A percentile compares a stretch with the other conserved stretches of the same genome.
Conservation (phyloP, 2,888 invertebrate genomes). For the Scaptomyza polygonia region DNA sequence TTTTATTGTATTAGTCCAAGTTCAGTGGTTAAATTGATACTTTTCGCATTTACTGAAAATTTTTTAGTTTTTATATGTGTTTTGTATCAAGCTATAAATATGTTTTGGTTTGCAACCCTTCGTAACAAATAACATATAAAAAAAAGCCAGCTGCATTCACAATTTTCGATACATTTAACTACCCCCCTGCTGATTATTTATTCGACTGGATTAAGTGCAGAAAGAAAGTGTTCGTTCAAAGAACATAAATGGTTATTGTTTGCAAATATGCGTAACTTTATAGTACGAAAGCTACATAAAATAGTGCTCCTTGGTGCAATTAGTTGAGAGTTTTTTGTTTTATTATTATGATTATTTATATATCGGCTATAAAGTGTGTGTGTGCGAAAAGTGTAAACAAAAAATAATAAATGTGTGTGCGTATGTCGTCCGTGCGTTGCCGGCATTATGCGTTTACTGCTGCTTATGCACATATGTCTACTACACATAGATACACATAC, state of each 20-base stretch:
- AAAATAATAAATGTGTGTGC: background rate
- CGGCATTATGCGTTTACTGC: conserved; percentile 25
- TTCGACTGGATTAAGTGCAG: no score
- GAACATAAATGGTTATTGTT: no score
- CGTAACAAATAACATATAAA: background rate
- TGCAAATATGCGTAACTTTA: no score
- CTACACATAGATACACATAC: background rate
- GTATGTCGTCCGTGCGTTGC: conserved; percentile 4
- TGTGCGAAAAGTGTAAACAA: conserved; percentile 25
- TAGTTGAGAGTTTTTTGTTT: no score
- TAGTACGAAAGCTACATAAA: no score
- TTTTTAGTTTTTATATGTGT: background rate
- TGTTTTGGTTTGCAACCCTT: conserved; percentile 7
- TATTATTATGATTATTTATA: no score
- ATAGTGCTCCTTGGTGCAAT: no score
- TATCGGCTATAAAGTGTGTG: background rate
- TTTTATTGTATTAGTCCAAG: background rate
- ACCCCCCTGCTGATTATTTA: no score
- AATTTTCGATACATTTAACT: conserved; percentile 1
- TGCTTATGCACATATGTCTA: conserved; percentile 8
- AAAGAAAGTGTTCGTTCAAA: no score
- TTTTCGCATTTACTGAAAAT: background rate
- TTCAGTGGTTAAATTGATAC: background rate
- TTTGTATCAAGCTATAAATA: background rate
- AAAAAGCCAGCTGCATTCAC: conserved; percentile 40